A percentile compares a stretch with the other conserved stretches of the same genome.
Evolutionary conservation across 2,797 vertebrate genomes (phyloP).

Genomic region (Lepus oiostolus): DNA sequence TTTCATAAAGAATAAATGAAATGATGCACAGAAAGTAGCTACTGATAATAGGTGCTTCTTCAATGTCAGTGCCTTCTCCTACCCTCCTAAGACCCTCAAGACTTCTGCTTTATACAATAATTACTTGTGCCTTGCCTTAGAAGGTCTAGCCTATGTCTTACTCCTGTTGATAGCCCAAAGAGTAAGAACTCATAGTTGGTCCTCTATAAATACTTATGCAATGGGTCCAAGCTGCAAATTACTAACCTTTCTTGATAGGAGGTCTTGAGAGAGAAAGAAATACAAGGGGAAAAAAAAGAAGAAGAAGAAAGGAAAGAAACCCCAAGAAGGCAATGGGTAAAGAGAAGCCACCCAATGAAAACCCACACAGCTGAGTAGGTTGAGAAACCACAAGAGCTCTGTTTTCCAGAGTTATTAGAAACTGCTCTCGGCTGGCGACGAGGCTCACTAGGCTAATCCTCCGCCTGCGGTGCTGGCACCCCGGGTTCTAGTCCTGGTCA

Average conservation of each 20-base stretch:
- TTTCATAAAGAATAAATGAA: conserved; percentile 50
- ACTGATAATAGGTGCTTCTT: neutral
- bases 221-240: neutral
- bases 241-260: neutral
- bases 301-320: neutral
- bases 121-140: neutral
- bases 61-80: neutral
- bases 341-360: neutral
- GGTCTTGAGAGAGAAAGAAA: no score
- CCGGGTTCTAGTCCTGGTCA: no score
- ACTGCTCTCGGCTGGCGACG: no score
- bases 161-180: neutral
- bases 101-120: neutral
- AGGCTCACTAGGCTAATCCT: no score
- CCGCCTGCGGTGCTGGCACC: no score
- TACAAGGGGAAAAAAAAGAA: accelerated
- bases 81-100: neutral
- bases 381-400: neutral
- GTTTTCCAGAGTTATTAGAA: neutral
- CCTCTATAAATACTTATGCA: neutral
- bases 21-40: neutral
- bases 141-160: neutral
- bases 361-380: no score
- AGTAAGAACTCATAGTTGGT: neutral
- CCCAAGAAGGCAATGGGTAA: accelerated